Conservation (phyloP, 2,113 vertebrate genomes). For the Pygoscelis adeliae region DNA sequence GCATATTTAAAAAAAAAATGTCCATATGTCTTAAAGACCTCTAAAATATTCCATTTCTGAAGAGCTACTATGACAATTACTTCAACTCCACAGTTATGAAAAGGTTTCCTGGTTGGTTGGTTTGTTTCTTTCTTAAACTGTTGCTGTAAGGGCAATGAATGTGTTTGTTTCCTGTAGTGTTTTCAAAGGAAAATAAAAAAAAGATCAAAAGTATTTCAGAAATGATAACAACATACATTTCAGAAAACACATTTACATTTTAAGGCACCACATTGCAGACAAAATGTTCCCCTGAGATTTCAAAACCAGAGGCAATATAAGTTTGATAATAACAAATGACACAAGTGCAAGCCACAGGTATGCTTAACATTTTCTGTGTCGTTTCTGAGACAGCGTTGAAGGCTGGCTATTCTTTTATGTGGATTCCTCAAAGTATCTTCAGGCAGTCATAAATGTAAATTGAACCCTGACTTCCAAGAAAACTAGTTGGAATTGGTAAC, state of each 20-base stretch:
- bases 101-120: background rate
- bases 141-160: background rate
- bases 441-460: conserved; percentile 1
- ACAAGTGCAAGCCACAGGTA: background rate
- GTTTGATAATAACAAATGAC: background rate
- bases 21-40: background rate
- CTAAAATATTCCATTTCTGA: background rate
- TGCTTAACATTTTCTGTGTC: background rate
- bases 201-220: background rate
- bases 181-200: background rate
- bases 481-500: background rate
- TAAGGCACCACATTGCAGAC: background rate
- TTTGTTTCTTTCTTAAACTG: background rate
- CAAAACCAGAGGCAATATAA: background rate
- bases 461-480: conserved; percentile 5
- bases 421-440: background rate
- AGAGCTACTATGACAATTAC: background rate
- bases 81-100: background rate
- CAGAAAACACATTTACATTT: conserved; percentile 10
- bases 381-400: background rate
- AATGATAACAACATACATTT: background rate
- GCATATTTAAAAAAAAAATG: background rate
- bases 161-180: background rate
- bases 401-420: background rate
- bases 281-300: conserved; percentile 10